These are phyloP conservation scores for Pachyseris speciosa DNA, from an alignment of 64 coral and sea anemone species.

Conservation along the genomic window DNA sequence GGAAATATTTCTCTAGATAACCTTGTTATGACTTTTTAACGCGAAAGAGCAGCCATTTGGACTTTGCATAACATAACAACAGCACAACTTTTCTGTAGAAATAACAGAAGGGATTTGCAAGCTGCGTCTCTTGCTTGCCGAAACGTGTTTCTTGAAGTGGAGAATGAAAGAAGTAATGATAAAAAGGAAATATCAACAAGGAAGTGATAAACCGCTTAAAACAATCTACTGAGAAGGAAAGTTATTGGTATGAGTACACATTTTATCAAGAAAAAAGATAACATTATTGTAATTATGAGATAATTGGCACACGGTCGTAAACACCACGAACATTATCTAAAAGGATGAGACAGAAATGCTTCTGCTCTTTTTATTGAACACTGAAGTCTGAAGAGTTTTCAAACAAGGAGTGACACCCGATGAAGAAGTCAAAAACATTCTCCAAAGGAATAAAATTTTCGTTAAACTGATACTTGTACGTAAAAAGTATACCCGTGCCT, in stretches of 20 bases:
- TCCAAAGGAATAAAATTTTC: too few relatives aligned
- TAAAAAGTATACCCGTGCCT: too few relatives aligned
- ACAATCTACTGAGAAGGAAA: not conserved
- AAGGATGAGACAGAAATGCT: not conserved
- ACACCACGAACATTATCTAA: not conserved
- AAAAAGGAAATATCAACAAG: not conserved
- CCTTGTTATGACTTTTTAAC: not conserved
- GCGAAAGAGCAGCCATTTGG: not conserved
- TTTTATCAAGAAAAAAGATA: not conserved
- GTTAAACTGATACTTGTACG: too few relatives aligned
- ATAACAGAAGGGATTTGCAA: not conserved
- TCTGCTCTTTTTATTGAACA: too few relatives aligned
- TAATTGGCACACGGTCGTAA: not conserved
- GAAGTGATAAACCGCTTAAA: not conserved
- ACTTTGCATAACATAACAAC: not conserved
- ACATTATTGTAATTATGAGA: not conserved
- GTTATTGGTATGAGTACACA: too few relatives aligned
- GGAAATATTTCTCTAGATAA: not conserved
- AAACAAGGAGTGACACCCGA: too few relatives aligned
- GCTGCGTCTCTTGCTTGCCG: not conserved
- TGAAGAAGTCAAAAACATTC: too few relatives aligned
- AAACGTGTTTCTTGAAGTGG: not conserved
- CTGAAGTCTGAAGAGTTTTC: not conserved
- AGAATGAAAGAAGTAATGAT: not conserved
- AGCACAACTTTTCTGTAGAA: not conserved